Conservation (phyloP, 2,113 vertebrate species). For the Erythrocercus mccallii region DNA sequence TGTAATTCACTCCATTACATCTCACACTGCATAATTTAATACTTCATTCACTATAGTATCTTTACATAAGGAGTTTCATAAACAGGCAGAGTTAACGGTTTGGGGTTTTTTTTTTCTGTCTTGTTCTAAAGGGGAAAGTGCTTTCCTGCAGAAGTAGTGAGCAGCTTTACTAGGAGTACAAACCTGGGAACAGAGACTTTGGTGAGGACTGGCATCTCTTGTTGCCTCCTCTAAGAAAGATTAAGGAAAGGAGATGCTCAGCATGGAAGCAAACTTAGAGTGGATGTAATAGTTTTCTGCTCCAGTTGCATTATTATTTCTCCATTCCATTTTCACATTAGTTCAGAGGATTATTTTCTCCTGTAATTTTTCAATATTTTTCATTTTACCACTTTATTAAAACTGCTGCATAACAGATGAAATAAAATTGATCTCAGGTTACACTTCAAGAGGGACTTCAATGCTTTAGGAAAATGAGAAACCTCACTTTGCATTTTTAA, state of each 20-base stretch:
- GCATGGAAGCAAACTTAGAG: not conserved
- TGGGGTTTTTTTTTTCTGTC: not conserved
- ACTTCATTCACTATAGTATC: conserved; percentile 51
- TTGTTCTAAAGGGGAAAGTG: not conserved
- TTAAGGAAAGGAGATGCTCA: not conserved
- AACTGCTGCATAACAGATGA: not conserved
- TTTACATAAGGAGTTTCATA: conserved; percentile 59
- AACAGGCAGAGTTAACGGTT: not conserved
- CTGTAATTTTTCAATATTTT: conserved; percentile 2
- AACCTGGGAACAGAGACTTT: not conserved
- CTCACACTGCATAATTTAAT: conserved; percentile 58
- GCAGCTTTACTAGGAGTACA: not conserved
- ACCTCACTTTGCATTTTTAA: not conserved
- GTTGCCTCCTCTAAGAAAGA: not conserved
- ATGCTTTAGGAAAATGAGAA: not conserved
- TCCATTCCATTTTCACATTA: not conserved
- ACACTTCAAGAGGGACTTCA: conserved; percentile 11
- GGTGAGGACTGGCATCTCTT: not conserved
- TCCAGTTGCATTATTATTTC: not conserved
- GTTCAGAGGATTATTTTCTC: conserved; percentile 27
- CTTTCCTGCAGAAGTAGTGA: not conserved
- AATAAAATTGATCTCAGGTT: conserved; percentile 31
- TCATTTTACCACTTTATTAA: conserved; percentile 37
- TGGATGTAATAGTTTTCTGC: not conserved
- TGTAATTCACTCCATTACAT: conserved; percentile 57